phyloP scores from a whole-genome alignment of 2,113 vertebrate genomes.

The Antidorcas marsupialis region DNA sequence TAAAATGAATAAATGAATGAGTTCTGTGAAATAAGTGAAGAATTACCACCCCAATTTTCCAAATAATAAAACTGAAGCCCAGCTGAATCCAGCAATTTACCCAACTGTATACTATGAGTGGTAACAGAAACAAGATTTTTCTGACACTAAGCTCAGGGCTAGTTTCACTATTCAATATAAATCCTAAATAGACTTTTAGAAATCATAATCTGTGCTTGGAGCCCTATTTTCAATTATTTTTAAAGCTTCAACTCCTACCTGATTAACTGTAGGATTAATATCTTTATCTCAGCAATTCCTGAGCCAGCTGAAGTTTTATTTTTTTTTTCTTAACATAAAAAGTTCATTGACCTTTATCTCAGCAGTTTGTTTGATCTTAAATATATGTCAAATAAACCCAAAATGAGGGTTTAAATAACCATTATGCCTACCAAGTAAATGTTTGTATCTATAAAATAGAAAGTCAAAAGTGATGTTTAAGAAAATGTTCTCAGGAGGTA shows the following conservation, averaged over 20 bases:
- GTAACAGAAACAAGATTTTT: neutral
- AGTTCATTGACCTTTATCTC: conserved; percentile 42
- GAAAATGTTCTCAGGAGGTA: conserved; percentile 16
- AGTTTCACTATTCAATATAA: neutral
- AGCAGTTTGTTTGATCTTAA: conserved; percentile 6
- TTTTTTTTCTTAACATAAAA: conserved; percentile 47
- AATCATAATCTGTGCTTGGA: neutral
- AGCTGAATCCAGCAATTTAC: neutral
- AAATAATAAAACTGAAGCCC: neutral
- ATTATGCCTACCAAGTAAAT: conserved; percentile 52
- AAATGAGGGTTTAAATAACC: conserved; percentile 52
- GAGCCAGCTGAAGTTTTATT: neutral
- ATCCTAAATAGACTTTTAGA: neutral
- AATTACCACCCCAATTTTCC: neutral
- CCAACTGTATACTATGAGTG: neutral
- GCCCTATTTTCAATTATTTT: conserved; percentile 11
- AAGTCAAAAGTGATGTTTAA: conserved; percentile 53
- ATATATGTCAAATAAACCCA: conserved; percentile 18
- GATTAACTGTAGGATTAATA: conserved; percentile 29
- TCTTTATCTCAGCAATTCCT: conserved; percentile 32
- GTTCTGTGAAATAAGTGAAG: neutral
- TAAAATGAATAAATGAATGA: neutral
- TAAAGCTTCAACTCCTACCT: neutral
- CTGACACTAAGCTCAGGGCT: neutral
- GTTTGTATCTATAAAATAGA: conserved; percentile 39